Conservation (phyloP, 2,888 invertebrate species). For the Drepana falcataria region DNA sequence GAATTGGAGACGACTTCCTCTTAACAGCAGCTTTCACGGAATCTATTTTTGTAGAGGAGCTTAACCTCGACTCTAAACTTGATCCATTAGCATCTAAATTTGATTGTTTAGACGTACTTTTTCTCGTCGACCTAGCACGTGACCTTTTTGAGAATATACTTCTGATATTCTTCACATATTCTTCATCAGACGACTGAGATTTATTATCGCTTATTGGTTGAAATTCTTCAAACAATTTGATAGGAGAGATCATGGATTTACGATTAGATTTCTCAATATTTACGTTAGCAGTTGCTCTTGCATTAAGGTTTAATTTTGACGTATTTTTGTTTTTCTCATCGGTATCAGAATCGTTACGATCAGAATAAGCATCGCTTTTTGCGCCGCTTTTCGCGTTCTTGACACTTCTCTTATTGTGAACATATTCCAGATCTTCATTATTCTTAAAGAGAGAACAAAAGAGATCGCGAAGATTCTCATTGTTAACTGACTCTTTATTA, state of each 20-base stretch:
- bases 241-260: slow-evolving; percentile 45
- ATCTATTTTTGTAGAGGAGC: slow-evolving; percentile 16
- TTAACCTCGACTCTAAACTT: slow-evolving; percentile 7
- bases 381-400: no score
- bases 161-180: slow-evolving; percentile 16
- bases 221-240: slow-evolving; percentile 33
- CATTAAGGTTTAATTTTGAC: background rate
- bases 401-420: background rate
- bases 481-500: background rate
- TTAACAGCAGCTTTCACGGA: slow-evolving; percentile 11
- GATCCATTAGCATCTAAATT: background rate
- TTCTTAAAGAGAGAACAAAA: background rate
- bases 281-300: background rate
- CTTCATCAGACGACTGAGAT: slow-evolving; percentile 19
- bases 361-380: slow-evolving; percentile 2
- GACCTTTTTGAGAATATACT: slow-evolving; percentile 9
- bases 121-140: background rate
- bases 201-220: slow-evolving; percentile 12
- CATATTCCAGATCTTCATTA: background rate
- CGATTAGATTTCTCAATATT: background rate
- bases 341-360: background rate
- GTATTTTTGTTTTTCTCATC: slow-evolving; percentile 2
- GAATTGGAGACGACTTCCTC: slow-evolving; percentile 18
- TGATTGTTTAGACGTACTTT: no score
- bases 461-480: background rate